Percentiles rank a stretch among this genome's conserved stretches.
phyloP scores from a whole-genome alignment of 2,113 vertebrate genomes.

The Colius striatus region DNA sequence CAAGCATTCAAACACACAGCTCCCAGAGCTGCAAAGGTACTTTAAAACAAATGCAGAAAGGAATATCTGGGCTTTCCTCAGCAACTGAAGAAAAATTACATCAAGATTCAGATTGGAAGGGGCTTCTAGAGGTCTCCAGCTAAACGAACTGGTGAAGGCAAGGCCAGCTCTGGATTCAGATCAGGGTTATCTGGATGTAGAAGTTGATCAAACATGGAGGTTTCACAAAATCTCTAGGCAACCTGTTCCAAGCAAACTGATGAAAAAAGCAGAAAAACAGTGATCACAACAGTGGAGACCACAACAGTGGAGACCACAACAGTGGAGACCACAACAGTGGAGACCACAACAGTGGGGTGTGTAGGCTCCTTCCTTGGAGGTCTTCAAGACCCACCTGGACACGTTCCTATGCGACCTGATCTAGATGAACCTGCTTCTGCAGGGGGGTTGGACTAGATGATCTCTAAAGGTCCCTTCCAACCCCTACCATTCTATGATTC shows the following conservation, averaged over 20 bases:
- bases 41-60: not conserved
- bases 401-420: too few species aligned
- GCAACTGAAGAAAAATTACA: not conserved
- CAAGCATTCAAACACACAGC: not conserved
- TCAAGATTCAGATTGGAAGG: not conserved
- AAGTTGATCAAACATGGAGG: not conserved
- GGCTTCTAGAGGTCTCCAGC: not conserved
- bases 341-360: too few species aligned
- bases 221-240: not conserved
- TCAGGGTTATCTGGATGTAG: not conserved
- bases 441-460: too few species aligned
- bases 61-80: not conserved
- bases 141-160: not conserved
- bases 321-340: too few species aligned
- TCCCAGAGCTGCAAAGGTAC: not conserved
- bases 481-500: too few species aligned
- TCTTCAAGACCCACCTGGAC: too few species aligned
- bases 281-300: too few species aligned
- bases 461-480: too few species aligned
- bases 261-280: not conserved
- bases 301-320: too few species aligned
- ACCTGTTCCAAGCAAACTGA: not conserved
- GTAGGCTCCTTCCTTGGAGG: too few species aligned
- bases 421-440: too few species aligned
- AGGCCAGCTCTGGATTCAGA: not conserved